Evolutionary conservation across 2,888 invertebrate genomes (phyloP).

Genomic region (Polia nebulosa): DNA sequence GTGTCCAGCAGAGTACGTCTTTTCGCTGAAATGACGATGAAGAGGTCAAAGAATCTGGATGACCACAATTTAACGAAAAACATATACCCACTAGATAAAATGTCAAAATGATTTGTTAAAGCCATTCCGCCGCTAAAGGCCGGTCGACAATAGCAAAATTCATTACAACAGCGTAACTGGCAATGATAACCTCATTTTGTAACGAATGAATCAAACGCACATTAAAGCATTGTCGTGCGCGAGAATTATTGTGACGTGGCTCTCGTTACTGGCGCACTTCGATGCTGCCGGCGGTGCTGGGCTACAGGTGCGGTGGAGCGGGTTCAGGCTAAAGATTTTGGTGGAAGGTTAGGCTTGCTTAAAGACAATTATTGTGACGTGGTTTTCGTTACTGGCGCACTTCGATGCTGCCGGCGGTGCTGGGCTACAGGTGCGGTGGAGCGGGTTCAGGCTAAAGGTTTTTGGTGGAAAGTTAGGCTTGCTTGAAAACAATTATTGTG

Average conservation of each 20-base stretch:
- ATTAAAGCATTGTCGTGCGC: conserved; percentile 90
- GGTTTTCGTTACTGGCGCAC: conserved; percentile 87
- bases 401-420: conserved; percentile 82
- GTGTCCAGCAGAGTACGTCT: not conserved
- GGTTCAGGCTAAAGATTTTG: conserved; percentile 8
- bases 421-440: conserved; percentile 67
- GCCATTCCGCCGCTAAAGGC: conserved; percentile 62
- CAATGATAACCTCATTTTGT: conserved; percentile 90
- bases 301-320: conserved; percentile 67
- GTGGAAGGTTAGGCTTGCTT: not conserved
- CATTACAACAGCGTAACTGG: conserved; percentile 84
- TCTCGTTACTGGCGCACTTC: conserved; percentile 87
- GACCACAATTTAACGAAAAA: conserved; percentile 6
- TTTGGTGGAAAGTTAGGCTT: too few species aligned
- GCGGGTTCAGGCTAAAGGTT: conserved; percentile 33
- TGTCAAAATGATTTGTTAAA: conserved; percentile 63
- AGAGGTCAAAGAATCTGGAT: too few species aligned
- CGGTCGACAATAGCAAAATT: conserved; percentile 84
- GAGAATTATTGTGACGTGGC: conserved; percentile 90
- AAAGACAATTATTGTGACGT: conserved; percentile 84
- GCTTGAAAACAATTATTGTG: too few species aligned
- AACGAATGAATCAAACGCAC: conserved; percentile 90
- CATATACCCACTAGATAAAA: conserved; percentile 56
- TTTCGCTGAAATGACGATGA: not conserved
- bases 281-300: conserved; percentile 78